These are phyloP conservation scores for Imbricaverruca yamaguchii DNA, from an alignment of 2,888 invertebrate genomes.

Conservation along the genomic window DNA sequence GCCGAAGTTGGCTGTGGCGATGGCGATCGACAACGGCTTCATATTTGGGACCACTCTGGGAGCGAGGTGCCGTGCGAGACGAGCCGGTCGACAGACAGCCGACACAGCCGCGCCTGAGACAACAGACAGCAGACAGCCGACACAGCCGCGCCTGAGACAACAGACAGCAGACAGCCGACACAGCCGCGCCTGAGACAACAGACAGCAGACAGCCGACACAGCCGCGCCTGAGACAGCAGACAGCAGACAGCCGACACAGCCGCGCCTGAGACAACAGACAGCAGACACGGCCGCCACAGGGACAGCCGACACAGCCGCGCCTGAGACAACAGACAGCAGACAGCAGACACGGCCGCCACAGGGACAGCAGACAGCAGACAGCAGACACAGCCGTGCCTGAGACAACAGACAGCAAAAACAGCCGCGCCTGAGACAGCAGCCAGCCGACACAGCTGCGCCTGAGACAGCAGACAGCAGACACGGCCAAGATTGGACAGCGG, in stretches of 20 bases:
- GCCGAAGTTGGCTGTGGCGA: too few relatives aligned
- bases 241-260: not conserved
- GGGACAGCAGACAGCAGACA: too few relatives aligned
- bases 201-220: not conserved
- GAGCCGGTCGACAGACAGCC: too few relatives aligned
- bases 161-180: not conserved
- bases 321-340: not conserved
- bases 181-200: too few relatives aligned
- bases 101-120: too few relatives aligned
- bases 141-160: not conserved
- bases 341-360: too few relatives aligned
- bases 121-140: not conserved
- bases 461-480: not conserved
- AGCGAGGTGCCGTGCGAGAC: not conserved
- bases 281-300: not conserved
- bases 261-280: not conserved
- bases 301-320: not conserved
- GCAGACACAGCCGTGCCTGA: not conserved
- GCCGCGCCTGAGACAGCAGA: not conserved
- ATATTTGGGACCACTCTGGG: constrained; percentile 1
- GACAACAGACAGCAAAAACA: not conserved
- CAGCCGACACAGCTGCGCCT: too few relatives aligned
- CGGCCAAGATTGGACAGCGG: not conserved
- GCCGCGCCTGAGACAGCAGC: not conserved
- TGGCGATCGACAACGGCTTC: not conserved